These are phyloP conservation scores for Albula glossodonta DNA, from an alignment of 2,113 vertebrate genomes.

Conservation along the genomic window DNA sequence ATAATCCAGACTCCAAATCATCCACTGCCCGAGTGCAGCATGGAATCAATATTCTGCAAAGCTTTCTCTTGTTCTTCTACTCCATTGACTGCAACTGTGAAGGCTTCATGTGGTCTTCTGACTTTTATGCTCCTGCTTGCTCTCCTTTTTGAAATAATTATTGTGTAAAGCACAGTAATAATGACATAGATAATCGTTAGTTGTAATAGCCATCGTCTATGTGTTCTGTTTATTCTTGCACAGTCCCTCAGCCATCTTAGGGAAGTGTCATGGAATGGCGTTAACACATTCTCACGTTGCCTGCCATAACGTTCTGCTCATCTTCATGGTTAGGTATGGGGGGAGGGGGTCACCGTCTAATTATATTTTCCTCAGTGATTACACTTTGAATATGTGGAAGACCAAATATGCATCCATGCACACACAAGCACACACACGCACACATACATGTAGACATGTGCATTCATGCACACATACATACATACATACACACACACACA, in stretches of 20 bases:
- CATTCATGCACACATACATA: background rate
- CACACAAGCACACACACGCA: too few relatives aligned
- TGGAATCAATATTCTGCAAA: conserved; percentile 66
- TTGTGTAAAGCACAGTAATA: too few relatives aligned
- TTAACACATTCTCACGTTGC: background rate
- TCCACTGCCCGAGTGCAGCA: conserved; percentile 55
- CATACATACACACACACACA: background rate
- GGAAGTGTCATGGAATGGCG: background rate
- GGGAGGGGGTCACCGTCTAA: background rate
- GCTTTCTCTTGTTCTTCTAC: conserved; percentile 63
- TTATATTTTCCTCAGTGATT: background rate
- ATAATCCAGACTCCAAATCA: conserved; percentile 66
- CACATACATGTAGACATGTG: background rate
- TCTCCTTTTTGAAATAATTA: background rate
- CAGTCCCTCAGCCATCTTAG: background rate
- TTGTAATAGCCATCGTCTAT: too few relatives aligned
- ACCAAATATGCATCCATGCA: too few relatives aligned
- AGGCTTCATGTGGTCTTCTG: background rate
- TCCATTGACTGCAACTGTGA: conserved; percentile 47
- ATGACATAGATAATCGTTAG: too few relatives aligned
- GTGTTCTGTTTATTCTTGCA: too few relatives aligned
- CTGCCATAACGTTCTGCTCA: background rate
- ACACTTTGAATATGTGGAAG: background rate
- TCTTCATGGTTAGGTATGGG: background rate
- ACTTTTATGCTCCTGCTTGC: background rate